These are phyloP conservation scores for Brachyhypopomus occidentalis DNA, from an alignment of 2,113 vertebrate genomes.

Conservation along the genomic window DNA sequence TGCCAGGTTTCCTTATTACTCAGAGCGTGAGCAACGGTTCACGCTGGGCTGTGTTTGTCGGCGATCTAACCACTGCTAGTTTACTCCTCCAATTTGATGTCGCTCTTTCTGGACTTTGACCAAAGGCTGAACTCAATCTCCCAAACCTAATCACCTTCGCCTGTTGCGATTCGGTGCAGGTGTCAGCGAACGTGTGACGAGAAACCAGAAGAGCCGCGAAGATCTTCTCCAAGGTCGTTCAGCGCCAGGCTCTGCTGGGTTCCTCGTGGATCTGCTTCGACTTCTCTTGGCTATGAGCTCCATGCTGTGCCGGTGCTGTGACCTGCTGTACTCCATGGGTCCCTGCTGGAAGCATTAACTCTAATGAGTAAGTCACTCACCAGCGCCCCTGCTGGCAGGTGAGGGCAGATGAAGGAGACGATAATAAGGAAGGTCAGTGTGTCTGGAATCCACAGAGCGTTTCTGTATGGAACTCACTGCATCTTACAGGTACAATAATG, in stretches of 20 bases:
- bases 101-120: slow-evolving; percentile 24
- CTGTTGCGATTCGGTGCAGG: slow-evolving; percentile 30
- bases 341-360: slow-evolving; percentile 20
- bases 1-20: slow-evolving; percentile 24
- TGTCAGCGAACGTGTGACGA: slow-evolving; percentile 11
- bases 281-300: slow-evolving; percentile 8
- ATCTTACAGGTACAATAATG: neutral
- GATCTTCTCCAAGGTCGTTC: slow-evolving; percentile 27
- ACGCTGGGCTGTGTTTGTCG: neutral
- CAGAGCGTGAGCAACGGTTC: slow-evolving; percentile 4
- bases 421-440: slow-evolving; percentile 19
- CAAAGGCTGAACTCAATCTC: slow-evolving; percentile 13
- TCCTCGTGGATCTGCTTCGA: neutral
- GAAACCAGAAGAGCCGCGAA: slow-evolving; percentile 17
- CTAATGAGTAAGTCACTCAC: slow-evolving; percentile 6
- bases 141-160: slow-evolving; percentile 22
- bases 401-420: slow-evolving; percentile 17
- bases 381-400: slow-evolving; percentile 10
- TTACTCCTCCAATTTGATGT: slow-evolving; percentile 24
- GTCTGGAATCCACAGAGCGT: neutral
- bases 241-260: neutral
- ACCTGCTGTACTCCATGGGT: slow-evolving; percentile 11
- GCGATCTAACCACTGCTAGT: slow-evolving; percentile 1
- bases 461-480: neutral
- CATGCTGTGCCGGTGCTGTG: slow-evolving; percentile 32